Base-by-base conservation (phyloP, 1,140 invertebrate species). In the Hydropsyche tenuis region DNA sequence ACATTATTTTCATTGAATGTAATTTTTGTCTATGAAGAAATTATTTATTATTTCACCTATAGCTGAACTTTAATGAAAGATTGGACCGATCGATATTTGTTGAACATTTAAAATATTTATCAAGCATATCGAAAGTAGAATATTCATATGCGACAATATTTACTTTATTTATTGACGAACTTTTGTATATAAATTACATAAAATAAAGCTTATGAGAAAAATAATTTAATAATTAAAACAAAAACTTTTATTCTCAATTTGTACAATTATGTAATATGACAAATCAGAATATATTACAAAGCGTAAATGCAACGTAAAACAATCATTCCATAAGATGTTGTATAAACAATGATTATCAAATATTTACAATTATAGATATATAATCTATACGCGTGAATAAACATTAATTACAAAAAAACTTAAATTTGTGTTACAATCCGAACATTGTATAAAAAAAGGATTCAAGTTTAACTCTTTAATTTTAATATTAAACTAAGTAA, bases 51-150 rank as follows among this genome's bases (percentile, higher is more conserved):
- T 37, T 9, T 37, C n/a, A n/a, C n/a, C 30, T 37, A 37, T 37
- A 37, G 3, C 9, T 37, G 30, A 37, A 37, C 9, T 2, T 48
- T 53, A 53, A 46, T 53, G 1, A 53, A 53, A 20, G 48, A 53
- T 53, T 53, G 48, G 48, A 53, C 48, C 48, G 48, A 53, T 53
- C 48, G 20, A 53, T 53, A 20, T 9, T 53, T 53, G 20, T 53
- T 53, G 9, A 53, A 53, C 6, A 53, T 53, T 37, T 37, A 4
- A 37, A 4, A 37, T 9, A 37, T 37, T 37, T n/a, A 37, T 4
- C 30, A 37, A 37, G 30, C 30, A 37, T 37, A 4, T 37, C 9
- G 30, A 37, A n/a, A n/a, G n/a, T n/a, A n/a, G n/a, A n/a, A n/a
- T n/a, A n/a, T n/a, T n/a, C n/a, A n/a, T n/a, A n/a, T n/a, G n/a